Base-by-base conservation (phyloP, 2,797 vertebrate species). In the Pachyuromys duprasi region DNA sequence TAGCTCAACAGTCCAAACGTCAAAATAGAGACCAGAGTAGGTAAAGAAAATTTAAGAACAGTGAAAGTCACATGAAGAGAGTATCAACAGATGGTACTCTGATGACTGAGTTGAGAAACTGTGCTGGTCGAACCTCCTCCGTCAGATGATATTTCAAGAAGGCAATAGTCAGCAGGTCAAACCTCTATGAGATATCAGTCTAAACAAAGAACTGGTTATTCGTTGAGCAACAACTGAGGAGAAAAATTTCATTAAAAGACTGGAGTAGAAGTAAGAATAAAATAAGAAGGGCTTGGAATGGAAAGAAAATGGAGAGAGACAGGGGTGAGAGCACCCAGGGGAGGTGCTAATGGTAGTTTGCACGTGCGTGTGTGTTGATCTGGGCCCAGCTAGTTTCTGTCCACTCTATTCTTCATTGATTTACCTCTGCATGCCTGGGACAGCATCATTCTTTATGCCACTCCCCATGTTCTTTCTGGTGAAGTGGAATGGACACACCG, bases 401-500 rank as follows among this genome's bases (percentile, higher is more conserved):
- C 65, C 65, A 11, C 5, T 2, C 31, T 20, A 0, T n/a, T n/a
- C 8, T 76, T 36, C 2, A 3, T 6, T 45, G 20, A 63, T 26
- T 31, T 7, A n/a, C 20, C 17, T 15, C 2, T 4, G 2, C 31
- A 2, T 13, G 8, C 17, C 55, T 2, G 0, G 2, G 55, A 53
- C 53, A 74, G 28, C 13, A 4, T 62, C 3, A 5, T 26, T 63
- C 15, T 70, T 55, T n/a, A 57, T 45, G 26, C 4, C 13, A 57
- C 69, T n/a, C 36, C 26, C 42, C n/a, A 20, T 11, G 2, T 12
- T 39, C 39, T 31, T 69, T 26, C 53, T 55, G 20, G 22, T 3
- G 69, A n/a, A 28, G 4, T 31, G 45, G 20, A 31, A 39, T 20
- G 65, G 4, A 20, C 53, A 57, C 31, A 17, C 36, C 26, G 2